phyloP scores from a whole-genome alignment of 2,113 vertebrate genomes.

The Ginglymostoma cirratum region DNA sequence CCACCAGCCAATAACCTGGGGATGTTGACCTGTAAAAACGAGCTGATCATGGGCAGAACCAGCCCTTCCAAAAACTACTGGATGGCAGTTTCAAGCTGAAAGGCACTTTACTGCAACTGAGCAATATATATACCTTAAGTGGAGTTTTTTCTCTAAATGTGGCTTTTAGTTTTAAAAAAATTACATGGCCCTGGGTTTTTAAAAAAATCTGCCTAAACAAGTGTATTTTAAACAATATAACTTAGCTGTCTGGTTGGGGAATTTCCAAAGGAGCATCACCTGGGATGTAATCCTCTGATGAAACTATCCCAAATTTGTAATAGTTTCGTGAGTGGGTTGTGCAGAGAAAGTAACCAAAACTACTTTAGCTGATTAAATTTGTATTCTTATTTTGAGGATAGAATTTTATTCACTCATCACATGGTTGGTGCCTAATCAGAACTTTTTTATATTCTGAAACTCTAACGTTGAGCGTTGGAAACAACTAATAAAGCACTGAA shows the following conservation, averaged over 20 bases:
- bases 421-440: background rate
- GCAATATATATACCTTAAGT: slow-evolving; percentile 23
- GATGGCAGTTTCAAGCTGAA: slow-evolving; percentile 70
- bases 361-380: background rate
- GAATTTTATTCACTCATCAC: background rate
- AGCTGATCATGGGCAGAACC: slow-evolving; percentile 57
- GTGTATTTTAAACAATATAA: background rate
- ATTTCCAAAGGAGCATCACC: background rate
- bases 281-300: background rate
- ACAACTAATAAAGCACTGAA: background rate
- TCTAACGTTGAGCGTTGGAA: slow-evolving; percentile 28
- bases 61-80: slow-evolving; percentile 72
- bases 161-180: background rate
- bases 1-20: slow-evolving; percentile 30
- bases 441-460: background rate
- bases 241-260: background rate
- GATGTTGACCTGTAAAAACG: slow-evolving; percentile 68
- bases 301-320: background rate
- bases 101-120: background rate
- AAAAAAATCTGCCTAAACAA: background rate
- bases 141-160: background rate
- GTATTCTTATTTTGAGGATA: background rate
- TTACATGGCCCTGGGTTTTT: background rate
- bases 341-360: background rate
- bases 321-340: background rate